Percentiles rank a stretch among this genome's conserved stretches.
Conservation (phyloP, 35 echinoderm and acorn worm species). For the Chiridota heheva region DNA sequence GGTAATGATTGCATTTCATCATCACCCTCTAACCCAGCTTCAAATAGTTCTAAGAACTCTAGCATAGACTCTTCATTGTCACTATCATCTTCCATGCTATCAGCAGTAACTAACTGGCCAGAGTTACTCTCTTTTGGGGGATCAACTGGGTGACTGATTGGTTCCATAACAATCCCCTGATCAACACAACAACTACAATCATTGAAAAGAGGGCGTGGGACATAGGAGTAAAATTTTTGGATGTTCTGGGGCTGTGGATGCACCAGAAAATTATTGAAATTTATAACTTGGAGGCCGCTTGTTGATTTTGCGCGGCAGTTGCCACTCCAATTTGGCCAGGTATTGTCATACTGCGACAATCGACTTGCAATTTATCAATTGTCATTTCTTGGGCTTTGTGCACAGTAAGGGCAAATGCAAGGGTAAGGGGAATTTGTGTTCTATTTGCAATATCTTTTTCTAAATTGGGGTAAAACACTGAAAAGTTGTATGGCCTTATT, state of each 20-base stretch:
- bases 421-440: background rate
- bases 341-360: slow-evolving; percentile 15
- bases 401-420: slow-evolving; percentile 28
- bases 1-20: no score
- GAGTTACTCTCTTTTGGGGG: background rate
- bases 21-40: no score
- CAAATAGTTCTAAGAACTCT: background rate
- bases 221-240: background rate
- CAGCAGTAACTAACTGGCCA: background rate
- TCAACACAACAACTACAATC: no score
- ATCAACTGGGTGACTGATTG: background rate
- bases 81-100: background rate
- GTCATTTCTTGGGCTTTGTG: slow-evolving; percentile 33
- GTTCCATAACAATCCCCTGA: background rate
- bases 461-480: background rate
- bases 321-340: slow-evolving; percentile 25
- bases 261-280: no score
- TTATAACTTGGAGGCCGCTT: no score
- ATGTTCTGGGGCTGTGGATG: background rate
- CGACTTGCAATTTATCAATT: background rate
- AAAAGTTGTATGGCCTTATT: background rate
- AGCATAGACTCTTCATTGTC: background rate
- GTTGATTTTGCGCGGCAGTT: no score
- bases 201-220: background rate
- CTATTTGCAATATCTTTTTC: background rate